These are phyloP conservation scores for Xiphorhynchus erythropygius DNA, from an alignment of 2,797 vertebrate species.

Conservation along the genomic window DNA sequence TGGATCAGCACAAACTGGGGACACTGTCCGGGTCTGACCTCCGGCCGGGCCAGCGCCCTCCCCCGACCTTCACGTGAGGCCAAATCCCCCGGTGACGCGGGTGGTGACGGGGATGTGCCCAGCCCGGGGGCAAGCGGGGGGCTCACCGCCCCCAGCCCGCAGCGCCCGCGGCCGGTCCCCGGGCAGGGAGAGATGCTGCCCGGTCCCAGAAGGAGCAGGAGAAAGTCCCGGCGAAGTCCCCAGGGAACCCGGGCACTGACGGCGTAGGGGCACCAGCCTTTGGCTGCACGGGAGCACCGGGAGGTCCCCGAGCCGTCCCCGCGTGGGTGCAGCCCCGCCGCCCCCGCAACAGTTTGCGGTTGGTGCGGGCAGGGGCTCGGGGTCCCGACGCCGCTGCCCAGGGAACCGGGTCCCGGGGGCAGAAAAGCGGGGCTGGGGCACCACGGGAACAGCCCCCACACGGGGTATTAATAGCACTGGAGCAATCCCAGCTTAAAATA, in stretches of 20 bases:
- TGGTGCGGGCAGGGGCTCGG: accelerated
- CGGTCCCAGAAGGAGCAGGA: accelerated
- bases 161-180: accelerated
- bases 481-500: slow-evolving; percentile 68
- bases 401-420: neutral
- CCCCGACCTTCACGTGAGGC: neutral
- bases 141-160: neutral
- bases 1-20: neutral
- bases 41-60: accelerated
- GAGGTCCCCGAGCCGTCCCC: neutral
- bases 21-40: neutral
- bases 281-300: neutral
- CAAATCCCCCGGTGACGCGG: neutral
- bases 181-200: neutral
- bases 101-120: neutral
- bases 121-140: accelerated
- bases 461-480: slow-evolving; percentile 55
- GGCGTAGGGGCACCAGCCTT: accelerated
- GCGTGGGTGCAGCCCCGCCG: neutral
- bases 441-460: slow-evolving; percentile 40
- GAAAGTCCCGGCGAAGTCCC: neutral
- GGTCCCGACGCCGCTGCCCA: neutral
- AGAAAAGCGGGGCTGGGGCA: neutral
- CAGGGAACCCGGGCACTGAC: neutral
- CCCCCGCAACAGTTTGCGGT: neutral